Evolutionary conservation across 2,888 invertebrate species (phyloP).

Genomic region (Netelia virgata): DNA sequence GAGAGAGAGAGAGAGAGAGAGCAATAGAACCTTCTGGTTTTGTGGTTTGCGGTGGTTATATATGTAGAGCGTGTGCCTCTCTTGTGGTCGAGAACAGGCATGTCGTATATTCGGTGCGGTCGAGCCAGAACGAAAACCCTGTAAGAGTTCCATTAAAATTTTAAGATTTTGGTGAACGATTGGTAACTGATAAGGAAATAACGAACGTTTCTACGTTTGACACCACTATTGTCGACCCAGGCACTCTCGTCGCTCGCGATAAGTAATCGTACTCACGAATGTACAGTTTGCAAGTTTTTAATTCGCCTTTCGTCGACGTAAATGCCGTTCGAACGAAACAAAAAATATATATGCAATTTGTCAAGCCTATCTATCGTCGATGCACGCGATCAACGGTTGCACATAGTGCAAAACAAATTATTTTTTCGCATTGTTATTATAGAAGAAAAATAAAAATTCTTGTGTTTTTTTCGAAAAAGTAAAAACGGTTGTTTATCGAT

Average conservation of each 20-base stretch:
- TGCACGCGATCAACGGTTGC: no score
- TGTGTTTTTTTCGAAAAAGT: no score
- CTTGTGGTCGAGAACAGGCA: constrained; percentile 52
- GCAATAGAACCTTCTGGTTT: constrained; percentile 32
- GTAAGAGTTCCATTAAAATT: constrained; percentile 23
- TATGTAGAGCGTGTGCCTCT: constrained; percentile 24
- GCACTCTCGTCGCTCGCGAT: not conserved
- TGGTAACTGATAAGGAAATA: not conserved
- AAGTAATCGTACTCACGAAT: no score
- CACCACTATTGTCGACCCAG: not conserved
- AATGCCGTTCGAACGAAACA: no score
- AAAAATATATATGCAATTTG: no score
- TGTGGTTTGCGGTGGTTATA: constrained; percentile 57
- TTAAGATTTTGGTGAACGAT: constrained; percentile 1
- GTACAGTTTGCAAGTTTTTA: no score
- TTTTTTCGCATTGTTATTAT: no score
- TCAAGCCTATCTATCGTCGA: no score
- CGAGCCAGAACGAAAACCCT: not conserved
- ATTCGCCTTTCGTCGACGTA: no score
- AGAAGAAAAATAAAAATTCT: no score
- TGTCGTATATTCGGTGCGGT: constrained; percentile 30
- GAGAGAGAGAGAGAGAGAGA: not conserved
- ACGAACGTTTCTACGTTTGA: not conserved
- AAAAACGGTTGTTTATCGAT: no score
- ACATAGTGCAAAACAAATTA: no score